Evolutionary conservation across 2,113 vertebrate species (phyloP).

Genomic region (Callionymus lyra): DNA sequence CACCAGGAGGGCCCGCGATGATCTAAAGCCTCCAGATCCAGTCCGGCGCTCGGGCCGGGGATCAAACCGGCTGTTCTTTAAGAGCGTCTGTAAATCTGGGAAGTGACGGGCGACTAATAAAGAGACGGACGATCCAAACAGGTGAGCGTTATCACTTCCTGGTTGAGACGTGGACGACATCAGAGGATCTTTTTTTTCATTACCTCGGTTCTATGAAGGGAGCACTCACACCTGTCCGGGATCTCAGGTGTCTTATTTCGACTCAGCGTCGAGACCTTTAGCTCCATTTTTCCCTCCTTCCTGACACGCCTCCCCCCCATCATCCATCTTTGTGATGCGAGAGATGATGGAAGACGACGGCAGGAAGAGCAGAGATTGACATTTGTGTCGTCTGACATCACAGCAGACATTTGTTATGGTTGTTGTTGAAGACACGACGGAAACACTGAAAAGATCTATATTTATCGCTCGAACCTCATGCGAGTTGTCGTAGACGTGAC

Average conservation of each 20-base stretch:
- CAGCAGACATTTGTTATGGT: neutral
- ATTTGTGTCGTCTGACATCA: constrained; percentile 45
- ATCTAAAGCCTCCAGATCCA: constrained; percentile 12
- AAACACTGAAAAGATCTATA: too few species aligned
- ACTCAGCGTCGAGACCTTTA: too few species aligned
- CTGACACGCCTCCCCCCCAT: constrained; percentile 16
- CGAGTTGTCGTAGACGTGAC: too few species aligned
- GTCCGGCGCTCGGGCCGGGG: constrained; percentile 8
- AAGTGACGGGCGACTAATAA: constrained; percentile 1
- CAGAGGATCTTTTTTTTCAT: too few species aligned
- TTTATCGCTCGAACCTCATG: too few species aligned
- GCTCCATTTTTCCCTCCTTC: neutral
- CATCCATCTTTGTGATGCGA: constrained; percentile 47
- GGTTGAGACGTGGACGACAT: too few species aligned
- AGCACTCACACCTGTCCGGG: constrained; percentile 12
- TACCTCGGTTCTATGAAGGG: too few species aligned
- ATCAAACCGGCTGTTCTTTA: constrained; percentile 9
- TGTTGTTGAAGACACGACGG: neutral
- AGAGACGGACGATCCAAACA: neutral
- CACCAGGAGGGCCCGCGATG: constrained; percentile 2
- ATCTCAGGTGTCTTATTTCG: constrained; percentile 2
- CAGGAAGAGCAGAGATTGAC: constrained; percentile 37
- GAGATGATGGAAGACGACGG: constrained; percentile 39
- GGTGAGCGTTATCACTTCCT: too few species aligned
- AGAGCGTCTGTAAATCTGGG: neutral